These are phyloP conservation scores for Emydocephalus ijimae DNA, from an alignment of 2,113 vertebrate species.

Conservation along the genomic window DNA sequence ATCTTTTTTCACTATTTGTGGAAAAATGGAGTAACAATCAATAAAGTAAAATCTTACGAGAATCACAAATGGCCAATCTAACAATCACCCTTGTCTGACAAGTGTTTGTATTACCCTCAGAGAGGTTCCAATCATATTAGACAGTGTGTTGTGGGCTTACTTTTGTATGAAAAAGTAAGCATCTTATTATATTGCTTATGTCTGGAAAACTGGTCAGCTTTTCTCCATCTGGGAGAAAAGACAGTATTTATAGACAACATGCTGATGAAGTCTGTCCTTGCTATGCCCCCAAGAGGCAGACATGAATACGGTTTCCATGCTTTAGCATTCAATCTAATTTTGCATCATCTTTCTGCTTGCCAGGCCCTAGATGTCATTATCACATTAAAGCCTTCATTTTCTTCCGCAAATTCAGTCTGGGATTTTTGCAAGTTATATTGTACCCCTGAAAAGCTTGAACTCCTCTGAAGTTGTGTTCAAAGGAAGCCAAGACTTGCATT, in stretches of 20 bases:
- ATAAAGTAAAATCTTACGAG: background rate
- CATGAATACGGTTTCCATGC: background rate
- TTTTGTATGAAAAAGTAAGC: background rate
- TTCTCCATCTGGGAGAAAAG: background rate
- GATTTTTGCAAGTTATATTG: slow-evolving; percentile 10
- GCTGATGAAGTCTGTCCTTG: slow-evolving; percentile 1
- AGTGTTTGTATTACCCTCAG: background rate
- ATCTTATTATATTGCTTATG: slow-evolving; percentile 17
- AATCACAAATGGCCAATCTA: background rate
- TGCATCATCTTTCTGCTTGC: background rate
- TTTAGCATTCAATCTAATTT: slow-evolving; percentile 17
- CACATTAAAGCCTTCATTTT: slow-evolving; percentile 12
- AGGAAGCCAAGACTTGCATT: background rate
- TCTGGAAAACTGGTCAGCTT: slow-evolving; percentile 18
- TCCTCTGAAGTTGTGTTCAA: background rate
- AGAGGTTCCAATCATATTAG: background rate
- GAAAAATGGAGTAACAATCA: background rate
- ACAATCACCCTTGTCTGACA: background rate
- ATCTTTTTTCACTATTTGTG: background rate
- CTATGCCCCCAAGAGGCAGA: slow-evolving; percentile 4
- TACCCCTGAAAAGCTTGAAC: background rate
- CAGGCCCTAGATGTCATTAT: slow-evolving; percentile 19
- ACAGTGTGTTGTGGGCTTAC: background rate
- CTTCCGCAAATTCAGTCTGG: background rate
- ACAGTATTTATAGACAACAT: slow-evolving; percentile 14